Conservation (phyloP, 37 sponge, comb jelly and placozoan genomes). For the Theonella swinhoei region DNA sequence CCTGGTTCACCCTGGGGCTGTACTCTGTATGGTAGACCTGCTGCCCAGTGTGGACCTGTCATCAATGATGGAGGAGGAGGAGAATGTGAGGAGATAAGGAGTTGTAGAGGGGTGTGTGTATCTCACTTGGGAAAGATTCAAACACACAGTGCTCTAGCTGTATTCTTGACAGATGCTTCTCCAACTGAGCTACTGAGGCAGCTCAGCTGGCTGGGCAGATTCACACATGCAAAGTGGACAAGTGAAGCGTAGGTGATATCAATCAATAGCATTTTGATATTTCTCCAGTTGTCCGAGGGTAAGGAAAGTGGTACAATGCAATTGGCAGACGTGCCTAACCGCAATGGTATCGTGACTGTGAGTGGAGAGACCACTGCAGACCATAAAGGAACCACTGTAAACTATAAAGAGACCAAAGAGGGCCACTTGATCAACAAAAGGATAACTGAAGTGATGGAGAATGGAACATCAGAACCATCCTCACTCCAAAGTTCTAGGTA, state of each 20-base stretch:
- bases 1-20: constrained; percentile 76
- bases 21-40: constrained; percentile 83
- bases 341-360: neutral
- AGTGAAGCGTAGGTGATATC: no score
- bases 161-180: no score
- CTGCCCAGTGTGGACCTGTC: constrained; percentile 54
- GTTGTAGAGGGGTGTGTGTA: neutral
- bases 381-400: neutral
- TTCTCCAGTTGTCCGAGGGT: no score
- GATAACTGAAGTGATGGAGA: neutral
- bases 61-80: neutral
- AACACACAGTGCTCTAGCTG: no score
- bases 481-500: neutral
- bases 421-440: neutral
- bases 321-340: neutral
- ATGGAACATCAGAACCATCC: neutral
- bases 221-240: no score
- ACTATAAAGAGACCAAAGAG: neutral
- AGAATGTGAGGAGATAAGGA: neutral
- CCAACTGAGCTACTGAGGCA: no score
- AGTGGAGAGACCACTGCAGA: neutral
- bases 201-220: no score
- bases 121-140: neutral
- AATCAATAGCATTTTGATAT: no score
- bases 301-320: no score